phyloP scores from a whole-genome alignment of 2,888 invertebrate genomes.

The Cephus spinipes region DNA sequence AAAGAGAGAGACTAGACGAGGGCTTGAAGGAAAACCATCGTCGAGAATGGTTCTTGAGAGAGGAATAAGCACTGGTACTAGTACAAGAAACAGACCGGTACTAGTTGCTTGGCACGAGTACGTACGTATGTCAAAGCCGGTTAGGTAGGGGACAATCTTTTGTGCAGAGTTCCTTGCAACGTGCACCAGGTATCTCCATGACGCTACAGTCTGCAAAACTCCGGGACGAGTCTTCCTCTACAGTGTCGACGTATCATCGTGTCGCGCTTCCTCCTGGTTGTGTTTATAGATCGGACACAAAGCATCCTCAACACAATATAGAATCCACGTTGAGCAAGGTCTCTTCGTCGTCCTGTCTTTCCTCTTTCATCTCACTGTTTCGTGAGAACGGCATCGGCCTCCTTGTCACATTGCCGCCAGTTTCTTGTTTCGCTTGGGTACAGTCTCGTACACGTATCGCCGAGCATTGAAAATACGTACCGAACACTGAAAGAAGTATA shows the following conservation, averaged over 20 bases:
- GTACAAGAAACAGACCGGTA: background rate
- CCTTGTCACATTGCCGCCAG: background rate
- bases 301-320: constrained; percentile 27
- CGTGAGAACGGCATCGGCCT: background rate
- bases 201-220: background rate
- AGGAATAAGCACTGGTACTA: background rate
- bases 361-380: constrained; percentile 10
- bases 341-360: constrained; percentile 22
- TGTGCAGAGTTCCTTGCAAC: background rate
- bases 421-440: constrained; percentile 7
- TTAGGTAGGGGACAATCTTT: background rate
- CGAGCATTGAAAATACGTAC: background rate
- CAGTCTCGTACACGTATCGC: background rate
- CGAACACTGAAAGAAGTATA: background rate
- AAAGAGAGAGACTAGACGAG: background rate
- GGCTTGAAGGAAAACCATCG: background rate
- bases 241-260: background rate
- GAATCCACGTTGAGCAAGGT: constrained; percentile 21
- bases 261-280: background rate
- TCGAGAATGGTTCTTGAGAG: background rate
- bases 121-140: background rate
- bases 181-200: background rate
- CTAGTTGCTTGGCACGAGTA: background rate
- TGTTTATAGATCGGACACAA: constrained; percentile 20
- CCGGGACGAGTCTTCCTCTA: background rate